These are phyloP conservation scores for Synergus umbraculus DNA, from an alignment of 2,888 invertebrate species.

Conservation along the genomic window DNA sequence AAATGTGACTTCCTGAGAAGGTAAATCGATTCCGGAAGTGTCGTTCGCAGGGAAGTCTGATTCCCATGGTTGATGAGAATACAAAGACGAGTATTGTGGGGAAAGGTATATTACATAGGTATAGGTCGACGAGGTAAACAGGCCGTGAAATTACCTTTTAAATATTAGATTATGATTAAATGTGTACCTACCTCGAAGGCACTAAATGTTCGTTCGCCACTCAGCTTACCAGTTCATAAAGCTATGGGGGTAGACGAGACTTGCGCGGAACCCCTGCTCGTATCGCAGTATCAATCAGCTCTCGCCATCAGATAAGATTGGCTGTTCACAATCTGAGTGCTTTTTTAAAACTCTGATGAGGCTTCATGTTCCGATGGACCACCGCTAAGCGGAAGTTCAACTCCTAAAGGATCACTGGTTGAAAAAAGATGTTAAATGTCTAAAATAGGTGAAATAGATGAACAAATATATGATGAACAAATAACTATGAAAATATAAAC, in stretches of 20 bases:
- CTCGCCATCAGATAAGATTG: slow-evolving; percentile 74
- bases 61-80: slow-evolving; percentile 56
- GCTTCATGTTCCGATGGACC: slow-evolving; percentile 50
- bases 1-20: slow-evolving; percentile 1
- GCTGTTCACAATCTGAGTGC: slow-evolving; percentile 69
- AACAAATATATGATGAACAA: no score
- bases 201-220: slow-evolving; percentile 70
- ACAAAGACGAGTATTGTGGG: slow-evolving; percentile 51
- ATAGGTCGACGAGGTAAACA: slow-evolving; percentile 72
- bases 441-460: no score
- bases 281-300: slow-evolving; percentile 73
- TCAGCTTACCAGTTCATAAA: slow-evolving; percentile 64
- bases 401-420: not conserved
- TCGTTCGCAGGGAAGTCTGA: slow-evolving; percentile 54
- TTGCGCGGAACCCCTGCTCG: slow-evolving; percentile 58
- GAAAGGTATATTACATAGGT: slow-evolving; percentile 56
- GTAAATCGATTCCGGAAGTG: slow-evolving; percentile 49
- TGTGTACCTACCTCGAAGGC: slow-evolving; percentile 73
- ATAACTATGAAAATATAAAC: not conserved
- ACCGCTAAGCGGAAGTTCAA: slow-evolving; percentile 48
- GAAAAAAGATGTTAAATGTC: no score
- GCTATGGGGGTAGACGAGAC: slow-evolving; percentile 65
- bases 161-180: slow-evolving; percentile 78
- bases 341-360: slow-evolving; percentile 66
- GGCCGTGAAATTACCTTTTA: slow-evolving; percentile 78